These are phyloP conservation scores for Sarcophaga carnaria DNA, from an alignment of 2,888 invertebrate species.

Conservation along the genomic window DNA sequence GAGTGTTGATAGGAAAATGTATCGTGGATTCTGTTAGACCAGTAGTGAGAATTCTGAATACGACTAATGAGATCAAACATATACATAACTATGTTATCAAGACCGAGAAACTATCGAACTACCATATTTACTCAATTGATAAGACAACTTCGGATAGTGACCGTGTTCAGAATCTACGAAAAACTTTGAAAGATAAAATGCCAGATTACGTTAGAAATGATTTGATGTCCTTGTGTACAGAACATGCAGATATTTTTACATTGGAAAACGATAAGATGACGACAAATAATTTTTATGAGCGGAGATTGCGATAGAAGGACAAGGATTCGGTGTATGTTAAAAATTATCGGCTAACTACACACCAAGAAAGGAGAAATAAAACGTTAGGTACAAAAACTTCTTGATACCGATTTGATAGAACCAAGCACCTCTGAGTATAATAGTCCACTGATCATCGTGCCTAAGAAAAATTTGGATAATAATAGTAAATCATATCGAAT, in stretches of 20 bases:
- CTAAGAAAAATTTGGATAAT: neutral
- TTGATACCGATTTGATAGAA: too few relatives aligned
- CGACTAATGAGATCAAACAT: too few relatives aligned
- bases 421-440: neutral
- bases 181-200: constrained; percentile 12
- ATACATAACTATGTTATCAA: too few relatives aligned
- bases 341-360: constrained; percentile 27
- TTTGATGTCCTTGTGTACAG: constrained; percentile 1
- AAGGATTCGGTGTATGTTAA: constrained; percentile 21
- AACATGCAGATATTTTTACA: constrained; percentile 20
- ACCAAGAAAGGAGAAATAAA: neutral
- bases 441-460: constrained; percentile 28
- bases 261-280: constrained; percentile 27
- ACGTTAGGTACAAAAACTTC: neutral
- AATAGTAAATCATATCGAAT: neutral
- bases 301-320: neutral
- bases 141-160: neutral
- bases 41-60: too few relatives aligned
- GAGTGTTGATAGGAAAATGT: too few relatives aligned
- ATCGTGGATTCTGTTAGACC: too few relatives aligned
- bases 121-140: too few relatives aligned
- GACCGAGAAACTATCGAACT: too few relatives aligned
- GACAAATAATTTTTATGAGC: constrained; percentile 13
- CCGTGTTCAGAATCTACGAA: neutral
- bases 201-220: neutral